Base-by-base conservation (phyloP, 2,888 invertebrate species). In the Subacronicta megacephala region DNA sequence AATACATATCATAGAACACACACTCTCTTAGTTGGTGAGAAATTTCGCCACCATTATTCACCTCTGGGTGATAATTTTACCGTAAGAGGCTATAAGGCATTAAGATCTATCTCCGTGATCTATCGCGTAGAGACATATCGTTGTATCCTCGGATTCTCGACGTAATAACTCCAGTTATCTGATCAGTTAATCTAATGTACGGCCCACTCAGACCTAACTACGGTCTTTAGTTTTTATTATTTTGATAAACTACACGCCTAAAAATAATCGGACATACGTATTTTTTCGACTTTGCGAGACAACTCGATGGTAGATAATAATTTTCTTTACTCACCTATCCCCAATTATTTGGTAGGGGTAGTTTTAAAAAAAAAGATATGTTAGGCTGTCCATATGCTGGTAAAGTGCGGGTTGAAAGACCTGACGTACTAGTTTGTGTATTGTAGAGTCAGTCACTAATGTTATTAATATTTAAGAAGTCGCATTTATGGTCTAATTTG, bases 151-250 rank as follows among this genome's bases (percentile, higher is more conserved):
- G 37, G 10, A 50, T 50, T 20, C 12, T 29, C 7, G 15, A 35
- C 31, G 46, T 51, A 47, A 56, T 44, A 42, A 47, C 36, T 15
- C 38, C 16, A 16, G 23, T 36, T 59, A 73, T 70, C 70, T 54
- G 44, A 37, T 55, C 49, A 72, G 38, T 72, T 55, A 37, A 72
- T 72, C 69, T 69, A 43, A 68, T 37, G 15, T 23, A 73, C 37
- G 53, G 38, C 42, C 36, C 18, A 1, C 36, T 26, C 20, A 31
- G 38, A 42, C 29, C 38, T 53, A 29, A 38, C 12, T 18, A 46
- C 49, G 42, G 23, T 64, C 23, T 46, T 68, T 13, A 45, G 18
- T 42, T 46, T 64, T 62, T 64, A 68, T 54, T 54, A 62, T 49
- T 36, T 31, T 13, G 36, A 4, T 29, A 43, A 38, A 10, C 26